Base-by-base conservation (phyloP, 2,797 vertebrate genomes). In the Danio albolineatus region DNA sequence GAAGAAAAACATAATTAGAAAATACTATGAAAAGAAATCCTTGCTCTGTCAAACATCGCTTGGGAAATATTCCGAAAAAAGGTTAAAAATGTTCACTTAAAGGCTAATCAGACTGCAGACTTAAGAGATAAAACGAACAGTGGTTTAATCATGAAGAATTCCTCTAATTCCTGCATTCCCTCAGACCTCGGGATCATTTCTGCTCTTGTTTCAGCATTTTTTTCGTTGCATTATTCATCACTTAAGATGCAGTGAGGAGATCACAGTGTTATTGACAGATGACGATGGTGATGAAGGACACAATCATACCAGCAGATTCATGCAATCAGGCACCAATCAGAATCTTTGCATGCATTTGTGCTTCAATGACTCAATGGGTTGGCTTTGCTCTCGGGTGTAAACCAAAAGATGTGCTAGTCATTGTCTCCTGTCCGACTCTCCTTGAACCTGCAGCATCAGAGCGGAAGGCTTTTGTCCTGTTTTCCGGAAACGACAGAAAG, bases 401-500 rank as follows among this genome's bases (percentile, higher is more conserved):
- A 43, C n/a, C 38, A 43, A 62, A 10, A 38, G 51, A 77, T 38
- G 41, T 19, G 19, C 1, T 8, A 65, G 53, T 73, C 19, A 51
- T 59, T 49, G 65, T 71, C 17, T 43, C 19, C 54, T 7, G 17
- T 16, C 19, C 9, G 36, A 4, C 16, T 77, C 41, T 57, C 41
- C 75, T 56, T 56, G 73, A 76, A 21, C 62, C 57, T 72, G 65
- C 73, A 64, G 79, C n/a, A 28, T 49, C 19, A 7, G 70, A 66
- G 65, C 62, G 36, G 72, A 39, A 0, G 12, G 39, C 19, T 60
- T 73, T 28, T 88, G 86, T 79, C 19, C 62, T 44, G 6, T 14
- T 17, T 80, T 28, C 59, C 85, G 81, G 76, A 89, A 90, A 91
- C 76, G 59, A 46, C 56, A 57, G 88, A 91, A 91, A 82, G 89